Evolutionary conservation across 37 sponge, comb jelly and placozoan species (phyloP).

Genomic region (Theonella swinhoei): DNA sequence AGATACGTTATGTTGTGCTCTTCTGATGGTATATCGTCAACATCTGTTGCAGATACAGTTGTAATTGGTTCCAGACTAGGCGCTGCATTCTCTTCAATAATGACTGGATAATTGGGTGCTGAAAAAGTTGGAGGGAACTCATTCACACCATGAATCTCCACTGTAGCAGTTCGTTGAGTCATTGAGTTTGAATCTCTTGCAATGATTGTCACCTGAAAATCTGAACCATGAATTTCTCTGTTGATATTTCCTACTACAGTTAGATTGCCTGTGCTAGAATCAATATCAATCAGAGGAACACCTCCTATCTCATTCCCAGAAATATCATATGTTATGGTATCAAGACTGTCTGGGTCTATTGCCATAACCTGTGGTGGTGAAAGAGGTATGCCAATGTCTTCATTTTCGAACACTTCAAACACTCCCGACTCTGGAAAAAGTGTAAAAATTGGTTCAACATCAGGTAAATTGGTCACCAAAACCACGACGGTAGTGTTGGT

Average conservation of each 20-base stretch:
- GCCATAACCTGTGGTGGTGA: conserved; percentile 34
- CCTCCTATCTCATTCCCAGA: conserved; percentile 20
- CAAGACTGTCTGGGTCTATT: conserved; percentile 51
- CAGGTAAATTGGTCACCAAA: conserved; percentile 36
- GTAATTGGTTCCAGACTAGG: conserved; percentile 6
- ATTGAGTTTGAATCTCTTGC: conserved; percentile 28
- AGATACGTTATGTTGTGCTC: conserved; percentile 29
- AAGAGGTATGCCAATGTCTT: conserved; percentile 17
- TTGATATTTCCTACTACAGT: conserved; percentile 19
- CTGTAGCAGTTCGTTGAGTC: background rate
- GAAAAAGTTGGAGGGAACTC: conserved; percentile 49
- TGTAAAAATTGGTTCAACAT: conserved; percentile 22
- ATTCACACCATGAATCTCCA: conserved; percentile 47
- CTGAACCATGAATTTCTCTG: conserved; percentile 19
- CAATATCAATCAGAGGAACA: conserved; percentile 27
- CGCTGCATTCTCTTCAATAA: conserved; percentile 40
- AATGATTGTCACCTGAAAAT: conserved; percentile 17
- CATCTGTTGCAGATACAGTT: conserved; percentile 57
- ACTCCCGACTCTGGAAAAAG: background rate
- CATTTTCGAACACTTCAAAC: conserved; percentile 43
- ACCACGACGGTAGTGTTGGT: background rate
- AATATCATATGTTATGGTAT: conserved; percentile 27
- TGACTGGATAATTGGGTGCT: conserved; percentile 9
- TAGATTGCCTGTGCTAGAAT: conserved; percentile 42
- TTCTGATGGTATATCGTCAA: conserved; percentile 59